phyloP scores from a whole-genome alignment of 2,888 invertebrate genomes.

The Hydriomena furcata region DNA sequence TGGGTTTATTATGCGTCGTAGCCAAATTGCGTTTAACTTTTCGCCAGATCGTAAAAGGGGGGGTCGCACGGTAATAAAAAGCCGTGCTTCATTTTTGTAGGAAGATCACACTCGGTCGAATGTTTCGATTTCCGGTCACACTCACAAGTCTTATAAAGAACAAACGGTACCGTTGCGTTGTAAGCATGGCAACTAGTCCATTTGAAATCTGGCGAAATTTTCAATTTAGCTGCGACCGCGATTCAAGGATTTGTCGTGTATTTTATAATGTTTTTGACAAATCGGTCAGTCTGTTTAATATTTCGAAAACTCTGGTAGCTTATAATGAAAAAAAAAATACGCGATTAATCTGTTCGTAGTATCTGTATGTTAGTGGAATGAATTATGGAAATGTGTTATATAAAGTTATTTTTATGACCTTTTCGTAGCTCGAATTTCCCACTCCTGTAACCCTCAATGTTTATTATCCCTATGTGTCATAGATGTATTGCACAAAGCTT shows the following conservation, averaged over 20 bases:
- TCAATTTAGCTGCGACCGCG: slow-evolving; percentile 25
- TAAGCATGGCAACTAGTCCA: background rate
- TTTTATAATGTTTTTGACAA: slow-evolving; percentile 17
- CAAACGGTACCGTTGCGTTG: background rate
- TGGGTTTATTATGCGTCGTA: slow-evolving; percentile 18
- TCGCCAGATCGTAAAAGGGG: slow-evolving; percentile 18
- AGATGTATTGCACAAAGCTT: slow-evolving; percentile 29
- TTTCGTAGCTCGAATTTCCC: slow-evolving; percentile 28
- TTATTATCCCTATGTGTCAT: slow-evolving; percentile 26
- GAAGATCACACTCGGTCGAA: background rate
- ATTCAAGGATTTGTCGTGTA: slow-evolving; percentile 24
- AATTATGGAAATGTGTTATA: slow-evolving; percentile 22
- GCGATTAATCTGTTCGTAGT: slow-evolving; percentile 24
- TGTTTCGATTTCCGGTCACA: background rate
- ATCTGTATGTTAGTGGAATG: slow-evolving; percentile 24
- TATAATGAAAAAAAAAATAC: slow-evolving; percentile 19
- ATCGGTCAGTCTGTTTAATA: slow-evolving; percentile 14
- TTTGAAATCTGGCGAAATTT: slow-evolving; percentile 17
- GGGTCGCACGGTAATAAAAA: background rate
- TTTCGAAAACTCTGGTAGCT: slow-evolving; percentile 5
- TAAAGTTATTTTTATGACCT: slow-evolving; percentile 22
- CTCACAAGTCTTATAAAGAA: background rate
- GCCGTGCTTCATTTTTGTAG: background rate
- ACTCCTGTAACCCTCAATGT: slow-evolving; percentile 24
- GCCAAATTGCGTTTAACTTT: slow-evolving; percentile 23